These are phyloP conservation scores for Cyphomyrmex costatus DNA, from an alignment of 1,140 invertebrate species.

Conservation along the genomic window DNA sequence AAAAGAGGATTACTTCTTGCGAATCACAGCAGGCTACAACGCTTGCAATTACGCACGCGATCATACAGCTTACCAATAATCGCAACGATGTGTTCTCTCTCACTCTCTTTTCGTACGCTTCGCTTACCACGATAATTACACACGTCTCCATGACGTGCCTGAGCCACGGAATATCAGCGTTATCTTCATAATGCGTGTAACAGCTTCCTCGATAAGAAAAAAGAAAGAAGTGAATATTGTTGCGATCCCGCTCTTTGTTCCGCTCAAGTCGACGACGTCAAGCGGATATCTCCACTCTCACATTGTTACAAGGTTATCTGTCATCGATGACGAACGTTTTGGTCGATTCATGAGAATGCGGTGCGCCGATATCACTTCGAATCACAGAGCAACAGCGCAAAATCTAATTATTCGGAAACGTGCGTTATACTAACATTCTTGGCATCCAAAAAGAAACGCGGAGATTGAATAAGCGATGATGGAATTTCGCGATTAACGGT, in stretches of 20 bases:
- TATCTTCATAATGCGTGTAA: conserved; percentile 32
- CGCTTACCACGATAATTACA: conserved; percentile 72
- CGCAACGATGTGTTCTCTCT: conserved; percentile 2
- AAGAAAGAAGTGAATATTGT: neutral
- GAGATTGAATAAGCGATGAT: neutral
- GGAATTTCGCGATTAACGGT: conserved; percentile 59
- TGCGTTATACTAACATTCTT: neutral
- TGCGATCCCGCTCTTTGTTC: neutral
- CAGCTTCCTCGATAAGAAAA: conserved; percentile 22
- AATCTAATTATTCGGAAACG: conserved; percentile 66
- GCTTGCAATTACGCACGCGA: conserved; percentile 71
- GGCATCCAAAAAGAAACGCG: neutral
- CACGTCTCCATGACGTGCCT: conserved; percentile 44
- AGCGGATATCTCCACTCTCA: neutral
- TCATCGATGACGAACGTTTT: conserved; percentile 68
- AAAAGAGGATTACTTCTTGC: neutral
- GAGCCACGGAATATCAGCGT: conserved; percentile 58
- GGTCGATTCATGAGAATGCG: neutral
- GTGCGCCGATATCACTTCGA: conserved; percentile 37
- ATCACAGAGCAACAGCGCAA: conserved; percentile 55
- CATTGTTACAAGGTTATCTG: conserved; percentile 66
- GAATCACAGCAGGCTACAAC: conserved; percentile 24
- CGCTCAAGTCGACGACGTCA: neutral
- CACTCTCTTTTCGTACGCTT: conserved; percentile 10
- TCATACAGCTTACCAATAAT: conserved; percentile 56